phyloP scores from a whole-genome alignment of 92 coral and sea anemone genomes.

The Epizoanthus scotinus region DNA sequence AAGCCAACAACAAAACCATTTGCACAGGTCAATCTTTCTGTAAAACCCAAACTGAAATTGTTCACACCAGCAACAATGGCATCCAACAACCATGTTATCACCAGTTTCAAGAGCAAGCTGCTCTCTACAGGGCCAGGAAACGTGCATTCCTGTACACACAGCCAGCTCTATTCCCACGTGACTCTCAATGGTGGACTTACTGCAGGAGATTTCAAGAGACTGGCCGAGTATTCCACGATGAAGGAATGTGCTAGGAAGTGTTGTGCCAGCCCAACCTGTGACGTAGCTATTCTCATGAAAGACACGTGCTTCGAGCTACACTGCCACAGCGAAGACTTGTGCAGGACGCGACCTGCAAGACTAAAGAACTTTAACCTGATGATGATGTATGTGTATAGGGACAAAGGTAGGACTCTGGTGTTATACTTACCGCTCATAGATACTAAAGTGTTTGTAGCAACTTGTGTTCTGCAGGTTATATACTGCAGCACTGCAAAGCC shows the following conservation, averaged over 20 bases:
- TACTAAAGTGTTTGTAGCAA: background rate
- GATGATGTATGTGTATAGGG: constrained; percentile 72
- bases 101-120: background rate
- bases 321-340: constrained; percentile 64
- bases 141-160: constrained; percentile 59
- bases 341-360: constrained; percentile 80
- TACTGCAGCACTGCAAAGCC: too few relatives aligned
- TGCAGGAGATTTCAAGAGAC: constrained; percentile 81
- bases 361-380: constrained; percentile 72
- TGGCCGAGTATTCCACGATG: constrained; percentile 79
- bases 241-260: constrained; percentile 82
- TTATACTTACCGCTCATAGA: background rate
- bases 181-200: constrained; percentile 87
- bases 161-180: constrained; percentile 79
- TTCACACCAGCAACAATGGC: background rate
- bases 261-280: constrained; percentile 73
- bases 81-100: background rate
- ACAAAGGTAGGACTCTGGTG: constrained; percentile 42
- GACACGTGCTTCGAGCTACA: constrained; percentile 84
- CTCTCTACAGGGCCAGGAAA: background rate
- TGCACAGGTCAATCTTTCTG: background rate
- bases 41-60: background rate
- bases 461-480: background rate
- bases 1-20: constrained; percentile 22
- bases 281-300: constrained; percentile 86